Conservation (phyloP, 2,113 vertebrate species). For the Anguilla rostrata region DNA sequence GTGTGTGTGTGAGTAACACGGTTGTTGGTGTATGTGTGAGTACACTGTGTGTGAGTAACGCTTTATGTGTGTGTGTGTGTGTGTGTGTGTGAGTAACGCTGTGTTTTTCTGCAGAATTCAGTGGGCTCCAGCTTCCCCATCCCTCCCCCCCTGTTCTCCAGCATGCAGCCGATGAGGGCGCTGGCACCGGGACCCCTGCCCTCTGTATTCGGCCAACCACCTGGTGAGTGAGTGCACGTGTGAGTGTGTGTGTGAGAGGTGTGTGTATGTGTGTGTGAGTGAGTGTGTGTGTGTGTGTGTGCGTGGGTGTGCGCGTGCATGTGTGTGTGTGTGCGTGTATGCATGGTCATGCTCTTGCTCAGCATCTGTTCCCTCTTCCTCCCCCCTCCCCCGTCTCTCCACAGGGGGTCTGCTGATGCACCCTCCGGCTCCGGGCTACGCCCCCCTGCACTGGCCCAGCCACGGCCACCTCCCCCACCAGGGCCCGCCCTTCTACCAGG, state of each 20-base stretch:
- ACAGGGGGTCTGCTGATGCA: slow-evolving; percentile 73
- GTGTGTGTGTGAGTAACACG: too few species aligned
- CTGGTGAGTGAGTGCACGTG: slow-evolving; percentile 60
- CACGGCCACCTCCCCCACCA: slow-evolving; percentile 65
- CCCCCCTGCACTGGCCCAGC: slow-evolving; percentile 77
- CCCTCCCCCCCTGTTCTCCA: slow-evolving; percentile 78
- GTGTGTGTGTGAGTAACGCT: neutral
- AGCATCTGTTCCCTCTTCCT: neutral
- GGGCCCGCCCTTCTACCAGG: slow-evolving; percentile 77
- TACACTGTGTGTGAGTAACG: too few species aligned
- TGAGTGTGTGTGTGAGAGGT: neutral
- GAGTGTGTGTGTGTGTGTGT: too few species aligned
- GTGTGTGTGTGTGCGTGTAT: too few species aligned
- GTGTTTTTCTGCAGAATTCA: slow-evolving; percentile 69
- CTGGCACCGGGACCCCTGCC: slow-evolving; percentile 72
- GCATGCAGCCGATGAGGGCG: slow-evolving; percentile 73
- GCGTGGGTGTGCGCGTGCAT: too few species aligned
- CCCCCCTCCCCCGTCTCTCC: neutral
- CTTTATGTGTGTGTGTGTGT: too few species aligned
- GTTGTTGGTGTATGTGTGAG: too few species aligned
- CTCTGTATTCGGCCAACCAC: slow-evolving; percentile 71
- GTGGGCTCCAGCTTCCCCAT: slow-evolving; percentile 82
- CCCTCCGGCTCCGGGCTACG: slow-evolving; percentile 73
- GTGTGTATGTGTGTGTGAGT: too few species aligned
- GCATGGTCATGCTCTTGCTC: neutral